Base-by-base conservation (phyloP, 2,797 vertebrate genomes). In the Enteromius trimaculatus region DNA sequence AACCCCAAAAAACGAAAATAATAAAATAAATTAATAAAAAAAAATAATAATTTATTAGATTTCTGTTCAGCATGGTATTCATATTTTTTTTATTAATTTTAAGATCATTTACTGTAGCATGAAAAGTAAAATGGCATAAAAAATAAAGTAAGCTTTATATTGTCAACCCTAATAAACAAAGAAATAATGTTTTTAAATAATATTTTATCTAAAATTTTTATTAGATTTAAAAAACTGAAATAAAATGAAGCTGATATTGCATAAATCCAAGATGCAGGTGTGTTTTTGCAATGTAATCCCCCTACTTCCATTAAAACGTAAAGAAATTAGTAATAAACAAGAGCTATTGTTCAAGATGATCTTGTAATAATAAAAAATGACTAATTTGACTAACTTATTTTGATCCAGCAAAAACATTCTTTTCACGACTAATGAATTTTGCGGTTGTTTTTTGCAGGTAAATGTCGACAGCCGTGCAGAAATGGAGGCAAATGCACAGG, bases 401-500 rank as follows among this genome's bases (percentile, higher is more conserved):
- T 5, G 21, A 34, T 49, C 17, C 1, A 34, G 64, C 19, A 31
- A 31, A 29, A 34, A 44, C 13, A 16, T 21, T 71, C 26, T 44
- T 10, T 21, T 34, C 31, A 53, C 26, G 2, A 70, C 39, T 72
- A 37, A 72, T 21, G 19, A 5, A 64, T 31, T 74, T n/a, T 71
- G 4, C 4, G 21, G 6, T 9, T 82, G 60, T 53, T 17, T 0
- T 69, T 31, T 34, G 0, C 82, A 97, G 96, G 95, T 92, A 96
- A 96, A 92, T 97, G 96, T 88, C 92, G 92, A 14, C 95, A 96
- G 78, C 92, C 94, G 13, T 97, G 96, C 91, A 91, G 92, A 90
- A 97, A 97, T 49, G 96, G 95, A 89, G 96, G 96, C 58, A 97
- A 95, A 93, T 97, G 96, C 89, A 95, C 93, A 13, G 96, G 96